phyloP scores from a whole-genome alignment of 1,140 invertebrate genomes.

The Acyrthosiphon pisum region DNA sequence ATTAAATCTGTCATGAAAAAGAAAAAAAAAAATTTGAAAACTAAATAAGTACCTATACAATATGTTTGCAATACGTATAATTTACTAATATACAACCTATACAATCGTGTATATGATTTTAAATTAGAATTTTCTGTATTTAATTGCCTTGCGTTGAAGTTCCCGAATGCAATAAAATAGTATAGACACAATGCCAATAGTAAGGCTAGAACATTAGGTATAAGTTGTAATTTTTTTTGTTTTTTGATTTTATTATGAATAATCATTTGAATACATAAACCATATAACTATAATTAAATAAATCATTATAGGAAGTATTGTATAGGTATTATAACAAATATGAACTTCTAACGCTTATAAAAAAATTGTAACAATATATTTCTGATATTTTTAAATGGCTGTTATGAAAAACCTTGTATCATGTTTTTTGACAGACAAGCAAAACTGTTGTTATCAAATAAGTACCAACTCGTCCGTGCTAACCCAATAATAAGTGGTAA shows the following conservation, averaged over 20 bases:
- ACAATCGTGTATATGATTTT: neutral
- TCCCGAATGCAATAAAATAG: neutral
- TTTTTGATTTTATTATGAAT: neutral
- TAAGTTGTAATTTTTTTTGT: neutral
- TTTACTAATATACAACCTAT: neutral
- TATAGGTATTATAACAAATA: neutral
- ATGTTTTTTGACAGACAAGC: neutral
- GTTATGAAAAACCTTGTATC: neutral
- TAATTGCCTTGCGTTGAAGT: constrained; percentile 33
- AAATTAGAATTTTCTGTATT: neutral
- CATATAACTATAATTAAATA: neutral
- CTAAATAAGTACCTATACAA: neutral
- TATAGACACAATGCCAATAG: neutral
- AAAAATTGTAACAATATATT: neutral
- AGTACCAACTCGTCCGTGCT: too few species aligned
- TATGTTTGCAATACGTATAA: too few species aligned
- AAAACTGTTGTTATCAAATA: too few species aligned
- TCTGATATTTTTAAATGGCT: too few species aligned
- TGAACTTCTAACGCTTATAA: neutral
- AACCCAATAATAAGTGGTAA: too few species aligned
- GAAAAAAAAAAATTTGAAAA: neutral
- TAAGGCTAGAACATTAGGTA: neutral
- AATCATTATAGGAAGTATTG: neutral
- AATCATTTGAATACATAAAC: neutral
- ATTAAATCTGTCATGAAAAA: neutral